phyloP scores from a whole-genome alignment of 2,888 invertebrate genomes.

The Hypomecis punctinalis region DNA sequence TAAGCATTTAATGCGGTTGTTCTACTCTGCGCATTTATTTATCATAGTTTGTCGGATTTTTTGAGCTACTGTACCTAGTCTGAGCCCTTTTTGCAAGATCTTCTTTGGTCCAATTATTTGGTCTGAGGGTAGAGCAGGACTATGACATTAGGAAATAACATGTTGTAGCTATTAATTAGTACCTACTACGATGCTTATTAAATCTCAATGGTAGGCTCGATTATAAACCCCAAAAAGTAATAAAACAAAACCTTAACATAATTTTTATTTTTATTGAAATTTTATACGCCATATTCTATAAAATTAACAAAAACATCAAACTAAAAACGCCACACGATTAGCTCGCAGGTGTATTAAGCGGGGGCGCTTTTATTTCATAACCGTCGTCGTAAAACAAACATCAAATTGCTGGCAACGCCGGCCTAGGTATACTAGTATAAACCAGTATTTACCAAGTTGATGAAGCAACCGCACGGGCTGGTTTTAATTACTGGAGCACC shows the following conservation, averaged over 20 bases:
- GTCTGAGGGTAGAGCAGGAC: no score
- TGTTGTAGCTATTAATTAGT: no score
- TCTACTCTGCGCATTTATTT: no score
- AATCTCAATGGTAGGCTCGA: no score
- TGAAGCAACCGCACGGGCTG: conserved; percentile 50
- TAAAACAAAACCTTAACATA: not conserved
- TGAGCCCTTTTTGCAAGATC: no score
- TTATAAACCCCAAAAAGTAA: no score
- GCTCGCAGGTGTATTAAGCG: conserved; percentile 17
- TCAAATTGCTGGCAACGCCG: conserved; percentile 27
- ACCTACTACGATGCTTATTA: no score
- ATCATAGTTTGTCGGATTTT: no score
- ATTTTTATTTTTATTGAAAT: not conserved
- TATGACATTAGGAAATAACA: no score
- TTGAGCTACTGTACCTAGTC: no score
- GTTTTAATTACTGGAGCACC: conserved; percentile 60
- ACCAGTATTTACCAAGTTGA: conserved; percentile 49
- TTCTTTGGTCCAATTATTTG: no score
- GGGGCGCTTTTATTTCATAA: conserved; percentile 25
- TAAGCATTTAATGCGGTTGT: no score
- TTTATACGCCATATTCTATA: not conserved
- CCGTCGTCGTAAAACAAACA: conserved; percentile 27
- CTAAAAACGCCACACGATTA: not conserved
- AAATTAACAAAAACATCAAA: not conserved
- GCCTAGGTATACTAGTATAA: conserved; percentile 18